Conservation (phyloP, 1,140 invertebrate species). For the Apis florea region DNA sequence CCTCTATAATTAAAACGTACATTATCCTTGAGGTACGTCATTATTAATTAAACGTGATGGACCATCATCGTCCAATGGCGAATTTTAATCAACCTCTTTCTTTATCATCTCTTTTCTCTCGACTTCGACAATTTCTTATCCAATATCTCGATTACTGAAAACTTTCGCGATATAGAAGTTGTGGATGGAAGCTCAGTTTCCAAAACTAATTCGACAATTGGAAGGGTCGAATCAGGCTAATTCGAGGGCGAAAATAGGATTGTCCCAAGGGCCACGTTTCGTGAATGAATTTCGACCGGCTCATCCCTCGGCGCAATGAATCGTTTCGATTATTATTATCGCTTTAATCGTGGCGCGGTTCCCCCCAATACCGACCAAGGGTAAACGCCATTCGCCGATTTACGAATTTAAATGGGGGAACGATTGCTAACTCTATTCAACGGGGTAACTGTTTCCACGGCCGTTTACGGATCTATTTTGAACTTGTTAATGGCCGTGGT, state of each 20-base stretch:
- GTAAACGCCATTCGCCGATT: slow-evolving; percentile 3
- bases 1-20: slow-evolving; percentile 64
- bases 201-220: slow-evolving; percentile 18
- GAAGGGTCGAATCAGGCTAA: slow-evolving; percentile 5
- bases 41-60: slow-evolving; percentile 72
- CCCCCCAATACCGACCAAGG: too few relatives aligned
- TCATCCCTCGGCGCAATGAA: background rate
- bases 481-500: background rate
- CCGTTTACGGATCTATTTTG: background rate
- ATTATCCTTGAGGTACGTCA: slow-evolving; percentile 54
- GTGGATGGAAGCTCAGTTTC: background rate
- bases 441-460: background rate
- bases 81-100: background rate
- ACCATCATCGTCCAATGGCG: background rate
- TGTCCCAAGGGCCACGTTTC: background rate
- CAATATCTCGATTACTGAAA: slow-evolving; percentile 29
- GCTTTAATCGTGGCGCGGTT: background rate
- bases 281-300: slow-evolving; percentile 1
- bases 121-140: slow-evolving; percentile 1
- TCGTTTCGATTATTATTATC: slow-evolving; percentile 6
- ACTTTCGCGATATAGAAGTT: background rate
- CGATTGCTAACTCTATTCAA: background rate
- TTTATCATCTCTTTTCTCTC: background rate
- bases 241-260: background rate
- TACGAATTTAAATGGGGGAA: background rate